phyloP scores from a whole-genome alignment of 2,797 vertebrate genomes.

The Acrocephalus scirpaceus region DNA sequence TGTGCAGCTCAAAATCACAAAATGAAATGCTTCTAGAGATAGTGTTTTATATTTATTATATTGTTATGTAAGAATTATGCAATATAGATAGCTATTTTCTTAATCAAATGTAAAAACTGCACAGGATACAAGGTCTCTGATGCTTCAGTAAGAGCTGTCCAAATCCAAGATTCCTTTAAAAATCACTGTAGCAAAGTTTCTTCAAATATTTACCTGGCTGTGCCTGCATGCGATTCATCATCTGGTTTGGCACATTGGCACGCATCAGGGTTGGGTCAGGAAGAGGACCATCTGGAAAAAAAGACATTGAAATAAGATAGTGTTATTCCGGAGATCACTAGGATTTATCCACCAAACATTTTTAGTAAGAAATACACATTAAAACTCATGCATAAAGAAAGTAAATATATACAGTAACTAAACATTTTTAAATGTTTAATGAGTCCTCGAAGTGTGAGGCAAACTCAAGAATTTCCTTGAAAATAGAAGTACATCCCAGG shows the following conservation, averaged over 20 bases:
- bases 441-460: background rate
- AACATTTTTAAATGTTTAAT: background rate
- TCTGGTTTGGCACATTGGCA: slow-evolving; percentile 88
- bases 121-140: background rate
- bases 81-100: background rate
- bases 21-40: background rate
- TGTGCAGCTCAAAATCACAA: background rate
- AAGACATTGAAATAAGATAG: background rate
- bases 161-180: background rate
- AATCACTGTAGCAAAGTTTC: background rate
- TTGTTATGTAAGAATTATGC: background rate
- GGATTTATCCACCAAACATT: background rate
- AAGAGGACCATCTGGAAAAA: slow-evolving; percentile 87
- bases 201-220: slow-evolving; percentile 71
- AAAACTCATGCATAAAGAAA: background rate
- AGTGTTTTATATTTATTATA: background rate
- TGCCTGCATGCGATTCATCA: slow-evolving; percentile 90
- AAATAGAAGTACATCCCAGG: background rate
- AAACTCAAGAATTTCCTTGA: background rate
- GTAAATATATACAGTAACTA: background rate
- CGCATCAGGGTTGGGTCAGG: slow-evolving; percentile 88
- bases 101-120: background rate
- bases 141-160: background rate
- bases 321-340: background rate
- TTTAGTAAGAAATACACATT: background rate